These are phyloP conservation scores for Tetraneura akinire DNA, from an alignment of 1,140 invertebrate genomes.

Conservation along the genomic window DNA sequence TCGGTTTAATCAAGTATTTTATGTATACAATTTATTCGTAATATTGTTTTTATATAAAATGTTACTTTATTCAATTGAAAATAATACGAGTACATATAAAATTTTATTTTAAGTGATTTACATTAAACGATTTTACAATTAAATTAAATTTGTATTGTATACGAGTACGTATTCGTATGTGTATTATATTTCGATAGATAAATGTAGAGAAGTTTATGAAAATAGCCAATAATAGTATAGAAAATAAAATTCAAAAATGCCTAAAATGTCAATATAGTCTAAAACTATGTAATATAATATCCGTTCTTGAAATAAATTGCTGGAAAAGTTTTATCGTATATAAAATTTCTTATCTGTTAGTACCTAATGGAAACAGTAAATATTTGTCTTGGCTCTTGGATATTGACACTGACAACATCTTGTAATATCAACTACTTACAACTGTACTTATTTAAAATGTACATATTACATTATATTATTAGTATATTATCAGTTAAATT, in stretches of 20 bases:
- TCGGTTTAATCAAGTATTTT: neutral
- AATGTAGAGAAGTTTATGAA: neutral
- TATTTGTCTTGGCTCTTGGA: too few relatives aligned
- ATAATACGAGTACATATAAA: neutral
- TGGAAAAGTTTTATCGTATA: neutral
- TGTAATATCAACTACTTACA: too few relatives aligned
- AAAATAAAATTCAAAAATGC: neutral
- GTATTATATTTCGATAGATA: neutral
- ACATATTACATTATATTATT: too few relatives aligned
- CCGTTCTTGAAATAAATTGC: neutral
- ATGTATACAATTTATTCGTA: neutral
- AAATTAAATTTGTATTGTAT: neutral
- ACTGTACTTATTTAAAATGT: too few relatives aligned
- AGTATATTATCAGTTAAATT: too few relatives aligned
- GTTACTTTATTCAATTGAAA: slow-evolving; percentile 1
- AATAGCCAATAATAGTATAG: neutral
- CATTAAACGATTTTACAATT: neutral
- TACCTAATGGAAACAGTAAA: too few relatives aligned
- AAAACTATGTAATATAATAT: too few relatives aligned
- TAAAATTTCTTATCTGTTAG: neutral
- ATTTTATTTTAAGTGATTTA: slow-evolving; percentile 13
- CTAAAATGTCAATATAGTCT: neutral
- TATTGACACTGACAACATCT: too few relatives aligned
- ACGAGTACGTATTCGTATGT: too few relatives aligned
- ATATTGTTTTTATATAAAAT: neutral